These are phyloP conservation scores for Crotalus tigris DNA, from an alignment of 2,113 vertebrate genomes.

Conservation along the genomic window DNA sequence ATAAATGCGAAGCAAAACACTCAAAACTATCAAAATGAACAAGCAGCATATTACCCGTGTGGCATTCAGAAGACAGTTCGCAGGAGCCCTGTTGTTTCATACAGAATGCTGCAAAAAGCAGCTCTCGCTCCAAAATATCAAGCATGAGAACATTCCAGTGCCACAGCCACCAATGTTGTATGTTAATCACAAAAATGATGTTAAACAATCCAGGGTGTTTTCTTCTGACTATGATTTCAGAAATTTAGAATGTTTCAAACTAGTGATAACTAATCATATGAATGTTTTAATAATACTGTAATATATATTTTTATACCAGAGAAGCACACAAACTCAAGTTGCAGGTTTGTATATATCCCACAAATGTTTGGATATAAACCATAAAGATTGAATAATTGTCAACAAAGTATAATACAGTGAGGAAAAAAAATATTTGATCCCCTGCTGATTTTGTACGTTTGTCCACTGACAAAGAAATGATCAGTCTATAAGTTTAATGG, in stretches of 20 bases:
- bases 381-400: background rate
- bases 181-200: background rate
- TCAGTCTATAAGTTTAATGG: too few species aligned
- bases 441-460: too few species aligned
- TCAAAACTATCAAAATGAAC: background rate
- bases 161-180: background rate
- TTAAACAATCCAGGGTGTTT: background rate
- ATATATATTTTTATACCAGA: background rate
- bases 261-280: background rate
- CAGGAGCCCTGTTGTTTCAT: background rate
- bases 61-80: background rate
- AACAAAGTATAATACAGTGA: background rate
- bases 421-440: too few species aligned
- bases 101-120: background rate
- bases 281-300: background rate
- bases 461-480: too few species aligned
- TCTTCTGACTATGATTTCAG: background rate
- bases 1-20: background rate
- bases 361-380: background rate
- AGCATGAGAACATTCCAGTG: background rate
- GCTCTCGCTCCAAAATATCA: background rate
- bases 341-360: background rate
- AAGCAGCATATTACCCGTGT: background rate
- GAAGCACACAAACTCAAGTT: background rate
- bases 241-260: background rate